Evolutionary conservation across 1,140 invertebrate species (phyloP).

Genomic region (Magallana gigas): DNA sequence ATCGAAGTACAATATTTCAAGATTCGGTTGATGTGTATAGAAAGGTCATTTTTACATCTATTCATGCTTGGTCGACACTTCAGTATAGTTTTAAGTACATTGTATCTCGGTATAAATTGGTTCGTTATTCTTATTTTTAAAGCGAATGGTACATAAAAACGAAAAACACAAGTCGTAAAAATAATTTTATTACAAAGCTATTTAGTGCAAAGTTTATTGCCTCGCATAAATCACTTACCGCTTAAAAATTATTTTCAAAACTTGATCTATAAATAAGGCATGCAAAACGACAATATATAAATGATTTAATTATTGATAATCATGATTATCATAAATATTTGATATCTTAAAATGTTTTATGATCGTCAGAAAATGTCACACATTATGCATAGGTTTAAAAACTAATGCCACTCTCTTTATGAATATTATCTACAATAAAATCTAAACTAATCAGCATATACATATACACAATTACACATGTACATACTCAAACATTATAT

Average conservation of each 20-base stretch:
- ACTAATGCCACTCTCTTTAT: no score
- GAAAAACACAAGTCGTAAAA: slow-evolving; percentile 6
- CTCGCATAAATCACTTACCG: not conserved
- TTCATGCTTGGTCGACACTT: not conserved
- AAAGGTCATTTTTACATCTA: not conserved
- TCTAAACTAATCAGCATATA: no score
- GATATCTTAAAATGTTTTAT: no score
- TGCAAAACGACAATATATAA: not conserved
- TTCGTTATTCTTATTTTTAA: not conserved
- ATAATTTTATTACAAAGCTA: slow-evolving; percentile 31
- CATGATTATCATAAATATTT: no score
- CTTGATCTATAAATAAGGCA: not conserved
- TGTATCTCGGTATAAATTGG: not conserved
- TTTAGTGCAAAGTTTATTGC: not conserved
- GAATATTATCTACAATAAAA: no score
- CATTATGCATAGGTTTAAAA: no score
- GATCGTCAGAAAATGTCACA: no score
- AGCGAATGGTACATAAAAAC: not conserved
- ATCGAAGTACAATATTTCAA: no score
- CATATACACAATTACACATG: no score
- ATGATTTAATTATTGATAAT: no score
- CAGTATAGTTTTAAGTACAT: no score
- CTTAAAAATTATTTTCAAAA: not conserved
- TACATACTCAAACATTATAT: no score
- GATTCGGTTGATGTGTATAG: not conserved